phyloP scores from a whole-genome alignment of 2,888 invertebrate genomes.

The Falcaria lacertinaria region DNA sequence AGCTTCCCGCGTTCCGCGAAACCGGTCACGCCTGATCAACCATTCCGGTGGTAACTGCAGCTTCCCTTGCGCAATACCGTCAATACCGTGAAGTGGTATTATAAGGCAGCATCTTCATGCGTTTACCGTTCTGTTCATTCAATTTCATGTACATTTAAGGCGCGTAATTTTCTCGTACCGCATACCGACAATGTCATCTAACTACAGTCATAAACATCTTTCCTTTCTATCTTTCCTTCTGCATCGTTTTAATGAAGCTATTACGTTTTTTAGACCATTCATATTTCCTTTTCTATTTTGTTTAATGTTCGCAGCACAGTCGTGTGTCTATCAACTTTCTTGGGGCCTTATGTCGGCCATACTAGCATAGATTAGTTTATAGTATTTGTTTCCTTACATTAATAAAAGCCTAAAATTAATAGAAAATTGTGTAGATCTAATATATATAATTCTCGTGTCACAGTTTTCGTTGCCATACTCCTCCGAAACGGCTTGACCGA shows the following conservation, averaged over 20 bases:
- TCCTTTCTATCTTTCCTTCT: background rate
- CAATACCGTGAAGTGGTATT: background rate
- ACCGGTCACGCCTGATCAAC: slow-evolving; percentile 31
- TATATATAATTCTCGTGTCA: no score
- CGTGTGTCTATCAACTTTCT: no score
- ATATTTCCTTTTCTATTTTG: no score
- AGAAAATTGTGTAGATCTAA: no score
- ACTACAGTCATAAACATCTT: background rate
- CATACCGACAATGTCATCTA: background rate
- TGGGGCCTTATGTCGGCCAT: no score
- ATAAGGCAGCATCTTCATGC: background rate
- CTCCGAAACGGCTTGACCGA: no score
- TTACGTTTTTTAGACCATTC: no score
- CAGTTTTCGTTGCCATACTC: no score
- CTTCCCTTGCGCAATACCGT: slow-evolving; percentile 35
- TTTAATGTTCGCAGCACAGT: no score
- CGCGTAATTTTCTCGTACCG: background rate
- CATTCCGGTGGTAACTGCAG: slow-evolving; percentile 18
- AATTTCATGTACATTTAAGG: background rate
- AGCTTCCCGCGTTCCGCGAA: slow-evolving; percentile 11
- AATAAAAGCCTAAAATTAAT: no score
- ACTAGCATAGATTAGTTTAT: no score
- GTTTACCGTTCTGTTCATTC: background rate
- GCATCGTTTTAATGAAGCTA: background rate
- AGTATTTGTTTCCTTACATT: no score